Evolutionary conservation across 2,888 invertebrate species (phyloP), one percentile per base, ranked within the genome.

Genomic region (Acleris holmiana): DNA sequence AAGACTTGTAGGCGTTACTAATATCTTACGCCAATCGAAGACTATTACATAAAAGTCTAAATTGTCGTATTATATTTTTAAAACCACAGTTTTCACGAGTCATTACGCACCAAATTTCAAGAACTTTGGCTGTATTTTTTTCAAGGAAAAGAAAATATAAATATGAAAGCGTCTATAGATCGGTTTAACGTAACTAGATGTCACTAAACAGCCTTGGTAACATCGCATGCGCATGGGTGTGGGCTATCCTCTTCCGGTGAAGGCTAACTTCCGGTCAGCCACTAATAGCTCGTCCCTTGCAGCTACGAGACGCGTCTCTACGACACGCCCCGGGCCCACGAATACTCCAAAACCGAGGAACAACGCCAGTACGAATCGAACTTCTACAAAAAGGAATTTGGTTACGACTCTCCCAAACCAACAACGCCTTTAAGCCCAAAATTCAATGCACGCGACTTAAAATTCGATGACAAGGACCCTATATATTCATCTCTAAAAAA

Each of bases 231-330:
- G 61, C 55, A 55, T 55, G 55, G 41, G 41, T 55, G 35, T 40
- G 54, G 61, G 35, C 53, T 54, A 51, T 53, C 57, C 66, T 68
- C 69, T 62, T 40, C 47, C 67, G 58, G 56, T 64, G 68, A 67
- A 56, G 60, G 71, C 69, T 79, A 78, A 78, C 75, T 19, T 70
- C 73, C 71, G 79, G 76, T 77, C 77, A 81, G 80, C 64, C 70
- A 75, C 58, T 70, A 72, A 76, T 73, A 76, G 78, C 76, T 69
- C 44, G 25, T 8, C 29, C 21, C 76, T 83, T 84, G 68, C 84
- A 94, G 93, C 73, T 93, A 94, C 82, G 94, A 94, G 78, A 93
- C 93, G 1, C 86, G 93, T 44, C 83, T 91, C 56, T 94, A 93
- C 81, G 94, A 94, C 76, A 91, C 93, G 4, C 92, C 93, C 69